Percentiles rank a stretch among this genome's conserved stretches.
Conservation (phyloP, 2,888 invertebrate species). For the Itoplectis maculator region DNA sequence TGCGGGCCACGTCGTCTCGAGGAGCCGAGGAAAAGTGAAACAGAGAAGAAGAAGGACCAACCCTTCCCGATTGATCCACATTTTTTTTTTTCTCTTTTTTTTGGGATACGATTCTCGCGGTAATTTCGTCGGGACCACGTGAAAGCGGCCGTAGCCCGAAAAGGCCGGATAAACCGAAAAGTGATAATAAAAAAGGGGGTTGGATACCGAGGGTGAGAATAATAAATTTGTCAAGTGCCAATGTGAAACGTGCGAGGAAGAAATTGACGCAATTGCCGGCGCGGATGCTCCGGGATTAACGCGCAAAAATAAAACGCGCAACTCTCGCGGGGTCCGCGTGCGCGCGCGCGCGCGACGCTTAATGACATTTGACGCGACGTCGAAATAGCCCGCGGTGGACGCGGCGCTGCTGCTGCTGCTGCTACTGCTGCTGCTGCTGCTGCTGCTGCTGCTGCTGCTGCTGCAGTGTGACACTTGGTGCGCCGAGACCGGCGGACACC, state of each 20-base stretch:
- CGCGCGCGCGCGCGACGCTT: constrained; percentile 35
- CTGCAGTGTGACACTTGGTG: constrained; percentile 39
- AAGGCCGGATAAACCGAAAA: constrained; percentile 17
- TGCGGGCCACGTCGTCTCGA: constrained; percentile 47
- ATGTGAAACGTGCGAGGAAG: constrained; percentile 51
- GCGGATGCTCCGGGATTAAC: constrained; percentile 15
- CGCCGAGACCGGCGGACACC: constrained; percentile 3
- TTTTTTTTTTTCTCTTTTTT: not conserved
- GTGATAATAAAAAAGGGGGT: constrained; percentile 13
- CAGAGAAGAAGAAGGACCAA: constrained; percentile 22
- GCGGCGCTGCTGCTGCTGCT: too few relatives aligned
- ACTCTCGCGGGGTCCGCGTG: constrained; percentile 24
- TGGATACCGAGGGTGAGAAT: not conserved
- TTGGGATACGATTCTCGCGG: not conserved
- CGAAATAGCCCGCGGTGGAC: constrained; percentile 21
- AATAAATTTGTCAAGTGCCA: constrained; percentile 55
- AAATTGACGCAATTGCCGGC: constrained; percentile 56
- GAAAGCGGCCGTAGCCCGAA: not conserved
- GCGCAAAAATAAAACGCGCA: constrained; percentile 14
- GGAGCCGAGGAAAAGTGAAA: constrained; percentile 44
- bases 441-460: too few relatives aligned
- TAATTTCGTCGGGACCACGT: constrained; percentile 21
- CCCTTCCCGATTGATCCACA: constrained; percentile 1
- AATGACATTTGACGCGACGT: constrained; percentile 52
- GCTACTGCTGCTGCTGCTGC: too few relatives aligned